Evolutionary conservation across 1,140 invertebrate species (phyloP).

Genomic region (Andrena cerasifolii): DNA sequence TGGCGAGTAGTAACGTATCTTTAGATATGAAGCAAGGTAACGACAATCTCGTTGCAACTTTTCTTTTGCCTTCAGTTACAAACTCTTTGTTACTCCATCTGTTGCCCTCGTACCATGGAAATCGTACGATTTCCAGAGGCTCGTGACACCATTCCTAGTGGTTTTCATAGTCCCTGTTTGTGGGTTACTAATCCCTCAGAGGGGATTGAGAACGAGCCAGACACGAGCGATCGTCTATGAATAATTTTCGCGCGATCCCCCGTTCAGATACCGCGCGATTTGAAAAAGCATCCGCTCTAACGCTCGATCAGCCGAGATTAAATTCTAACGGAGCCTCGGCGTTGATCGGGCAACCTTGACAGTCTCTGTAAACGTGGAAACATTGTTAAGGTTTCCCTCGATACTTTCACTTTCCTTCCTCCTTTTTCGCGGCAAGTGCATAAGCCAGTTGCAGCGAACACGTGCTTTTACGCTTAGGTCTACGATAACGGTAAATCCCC

Average conservation of each 20-base stretch:
- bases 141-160: slow-evolving; percentile 12
- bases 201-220: not conserved
- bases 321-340: slow-evolving; percentile 48
- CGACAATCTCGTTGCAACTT: too few relatives aligned
- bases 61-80: slow-evolving; percentile 2
- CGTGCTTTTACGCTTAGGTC: slow-evolving; percentile 26
- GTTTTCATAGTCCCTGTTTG: slow-evolving; percentile 2
- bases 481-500: slow-evolving; percentile 31
- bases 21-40: too few relatives aligned
- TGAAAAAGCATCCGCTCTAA: slow-evolving; percentile 34
- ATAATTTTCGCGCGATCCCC: slow-evolving; percentile 32
- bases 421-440: slow-evolving; percentile 56
- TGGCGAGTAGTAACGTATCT: too few relatives aligned
- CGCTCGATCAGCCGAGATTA: slow-evolving; percentile 36
- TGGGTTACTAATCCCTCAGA: slow-evolving; percentile 18
- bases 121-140: slow-evolving; percentile 18
- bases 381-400: slow-evolving; percentile 59
- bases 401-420: slow-evolving; percentile 63
- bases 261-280: slow-evolving; percentile 8
- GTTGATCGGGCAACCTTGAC: slow-evolving; percentile 56
- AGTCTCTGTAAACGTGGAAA: slow-evolving; percentile 59
- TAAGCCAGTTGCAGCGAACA: slow-evolving; percentile 21
- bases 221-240: slow-evolving; percentile 12
- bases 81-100: slow-evolving; percentile 1
- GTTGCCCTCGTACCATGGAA: slow-evolving; percentile 19